Percentiles rank a stretch among this genome's conserved stretches.
Conservation (phyloP, 2,888 invertebrate species). For the Ditula angustiorana region DNA sequence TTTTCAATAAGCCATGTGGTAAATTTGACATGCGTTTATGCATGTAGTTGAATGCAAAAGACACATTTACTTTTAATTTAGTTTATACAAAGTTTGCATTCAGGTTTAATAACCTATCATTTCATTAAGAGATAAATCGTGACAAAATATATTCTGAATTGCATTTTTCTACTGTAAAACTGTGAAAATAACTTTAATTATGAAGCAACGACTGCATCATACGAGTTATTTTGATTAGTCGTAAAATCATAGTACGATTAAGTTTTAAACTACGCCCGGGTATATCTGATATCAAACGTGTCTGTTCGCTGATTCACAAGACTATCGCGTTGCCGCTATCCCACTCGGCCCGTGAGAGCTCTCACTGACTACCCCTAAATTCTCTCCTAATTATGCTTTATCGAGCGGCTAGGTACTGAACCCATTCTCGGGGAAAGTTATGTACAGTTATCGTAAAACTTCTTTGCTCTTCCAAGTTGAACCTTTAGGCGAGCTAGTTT, state of each 20-base stretch:
- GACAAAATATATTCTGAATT: too few relatives aligned
- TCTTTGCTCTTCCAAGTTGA: conserved; percentile 31
- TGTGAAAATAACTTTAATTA: neutral
- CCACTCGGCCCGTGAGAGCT: conserved; percentile 66
- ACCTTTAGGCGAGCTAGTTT: conserved; percentile 32
- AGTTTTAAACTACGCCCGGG: conserved; percentile 49
- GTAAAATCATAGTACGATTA: conserved; percentile 49
- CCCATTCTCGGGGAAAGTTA: conserved; percentile 54
- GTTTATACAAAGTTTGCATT: neutral
- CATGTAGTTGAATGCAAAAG: neutral
- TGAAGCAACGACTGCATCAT: conserved; percentile 42
- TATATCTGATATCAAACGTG: conserved; percentile 69
- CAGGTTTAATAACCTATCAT: neutral
- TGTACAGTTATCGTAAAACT: conserved; percentile 30
- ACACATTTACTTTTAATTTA: neutral
- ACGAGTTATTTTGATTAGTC: conserved; percentile 49
- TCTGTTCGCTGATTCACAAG: conserved; percentile 64
- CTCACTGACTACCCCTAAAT: conserved; percentile 69
- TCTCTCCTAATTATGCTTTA: conserved; percentile 67
- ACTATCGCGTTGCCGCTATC: conserved; percentile 72
- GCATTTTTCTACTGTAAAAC: neutral
- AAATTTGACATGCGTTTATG: conserved; percentile 42
- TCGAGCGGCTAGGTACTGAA: conserved; percentile 54
- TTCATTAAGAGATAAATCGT: too few relatives aligned
- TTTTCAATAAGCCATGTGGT: conserved; percentile 45